Base-by-base conservation (phyloP, 23 tunicate species). In the Pegea sp. region DNA sequence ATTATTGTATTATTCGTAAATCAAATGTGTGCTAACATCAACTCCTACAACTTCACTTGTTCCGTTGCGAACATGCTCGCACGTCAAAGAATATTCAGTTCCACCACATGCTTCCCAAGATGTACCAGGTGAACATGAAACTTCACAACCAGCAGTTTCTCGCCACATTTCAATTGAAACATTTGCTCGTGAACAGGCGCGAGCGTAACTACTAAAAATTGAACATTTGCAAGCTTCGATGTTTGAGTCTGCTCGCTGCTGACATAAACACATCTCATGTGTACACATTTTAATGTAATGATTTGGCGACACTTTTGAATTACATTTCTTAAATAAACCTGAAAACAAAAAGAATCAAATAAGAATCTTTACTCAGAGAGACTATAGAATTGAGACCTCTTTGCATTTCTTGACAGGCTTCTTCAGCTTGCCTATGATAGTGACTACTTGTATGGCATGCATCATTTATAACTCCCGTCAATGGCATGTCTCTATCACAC, bases 151-250 rank as follows among this genome's bases (percentile, higher is more conserved):
- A 21, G 34, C 11, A 1, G 16, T 49, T 0, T 33, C 62, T 24
- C 92, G 43, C 92, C 92, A 78, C 48, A 66, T 29, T 5, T 20
- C 38, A 4, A 69, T 18, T 18, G 58, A 22, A 21, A 28, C 31
- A 11, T 65, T 59, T 24, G 52, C 23, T 31, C 24, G 21, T 4
- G 90, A 44, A 34, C 78, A 70, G 29, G 62, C 65, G 8, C 78
- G 76, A 11, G 92, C 78, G 56, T 70, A 78, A 31, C 63, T 74
- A 34, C 73, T 54, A 27, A 78, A 34, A 22, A 78, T 44, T 4
- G 63, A 28, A 30, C 92, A 78, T 54, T 49, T 64, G 56, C 67
- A 62, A 0, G 33, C 2, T 3, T 48, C 42, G 29, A 28, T 13
- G 29, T 57, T 55, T 8, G 29, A 4, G 3, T 2, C 26, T n/a